Conservation (phyloP, 1,140 invertebrate genomes). For the Rhizoglyphus robini region DNA sequence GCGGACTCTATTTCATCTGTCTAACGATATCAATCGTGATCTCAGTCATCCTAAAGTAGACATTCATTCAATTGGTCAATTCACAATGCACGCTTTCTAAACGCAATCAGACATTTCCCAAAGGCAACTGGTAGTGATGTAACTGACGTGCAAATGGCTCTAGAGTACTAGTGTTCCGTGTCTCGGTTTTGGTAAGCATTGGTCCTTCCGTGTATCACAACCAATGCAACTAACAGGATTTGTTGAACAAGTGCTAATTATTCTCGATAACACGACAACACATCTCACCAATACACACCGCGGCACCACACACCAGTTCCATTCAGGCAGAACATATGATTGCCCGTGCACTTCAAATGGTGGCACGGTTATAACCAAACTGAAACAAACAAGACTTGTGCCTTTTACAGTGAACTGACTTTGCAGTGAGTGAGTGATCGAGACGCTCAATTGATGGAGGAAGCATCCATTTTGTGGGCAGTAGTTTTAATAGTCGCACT, state of each 20-base stretch:
- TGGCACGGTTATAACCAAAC: neutral
- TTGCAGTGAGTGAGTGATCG: too few species aligned
- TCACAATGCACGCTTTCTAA: too few species aligned
- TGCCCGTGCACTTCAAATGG: neutral
- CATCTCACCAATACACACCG: neutral
- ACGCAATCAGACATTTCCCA: neutral
- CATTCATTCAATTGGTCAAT: neutral
- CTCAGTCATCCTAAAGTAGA: constrained; percentile 14
- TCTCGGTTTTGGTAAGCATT: neutral
- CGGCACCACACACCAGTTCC: neutral
- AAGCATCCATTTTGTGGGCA: neutral
- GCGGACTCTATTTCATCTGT: neutral
- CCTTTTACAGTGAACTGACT: too few species aligned
- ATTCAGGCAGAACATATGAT: neutral
- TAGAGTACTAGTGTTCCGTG: neutral
- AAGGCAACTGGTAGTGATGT: neutral
- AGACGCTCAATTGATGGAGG: neutral
- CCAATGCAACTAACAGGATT: neutral
- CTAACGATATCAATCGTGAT: constrained; percentile 19
- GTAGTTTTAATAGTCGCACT: neutral
- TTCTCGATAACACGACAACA: neutral
- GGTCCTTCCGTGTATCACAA: neutral
- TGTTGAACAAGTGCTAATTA: neutral
- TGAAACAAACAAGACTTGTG: neutral
- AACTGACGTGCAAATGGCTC: neutral